These are phyloP conservation scores for Acromyrmex heyeri DNA, from an alignment of 1,140 invertebrate genomes.

Conservation along the genomic window DNA sequence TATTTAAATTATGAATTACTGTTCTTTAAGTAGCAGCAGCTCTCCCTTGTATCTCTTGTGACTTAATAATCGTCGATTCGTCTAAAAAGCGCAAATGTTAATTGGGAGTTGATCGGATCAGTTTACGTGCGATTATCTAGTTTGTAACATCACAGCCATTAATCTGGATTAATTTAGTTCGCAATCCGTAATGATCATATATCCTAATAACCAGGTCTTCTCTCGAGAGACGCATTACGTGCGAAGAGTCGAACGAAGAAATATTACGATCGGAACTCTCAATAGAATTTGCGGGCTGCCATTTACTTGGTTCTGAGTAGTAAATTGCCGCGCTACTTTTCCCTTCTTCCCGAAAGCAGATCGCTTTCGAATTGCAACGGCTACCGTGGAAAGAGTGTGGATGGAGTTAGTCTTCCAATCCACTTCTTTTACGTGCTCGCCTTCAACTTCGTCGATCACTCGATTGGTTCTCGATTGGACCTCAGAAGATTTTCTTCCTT, in stretches of 20 bases:
- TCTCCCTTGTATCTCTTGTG: too few species aligned
- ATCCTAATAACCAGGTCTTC: neutral
- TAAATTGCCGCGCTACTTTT: conserved; percentile 22
- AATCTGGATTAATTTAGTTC: conserved; percentile 22
- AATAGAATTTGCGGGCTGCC: conserved; percentile 18
- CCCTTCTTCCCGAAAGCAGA: neutral
- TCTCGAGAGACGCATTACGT: neutral
- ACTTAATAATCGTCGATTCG: neutral
- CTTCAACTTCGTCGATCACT: conserved; percentile 25
- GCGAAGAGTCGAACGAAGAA: neutral
- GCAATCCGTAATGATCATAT: neutral
- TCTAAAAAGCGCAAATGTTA: neutral
- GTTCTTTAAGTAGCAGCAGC: neutral
- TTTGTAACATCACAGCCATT: conserved; percentile 4
- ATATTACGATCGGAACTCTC: conserved; percentile 25
- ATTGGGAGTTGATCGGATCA: neutral
- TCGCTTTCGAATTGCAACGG: conserved; percentile 27
- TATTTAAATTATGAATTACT: neutral
- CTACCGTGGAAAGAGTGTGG: neutral
- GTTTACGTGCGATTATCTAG: conserved; percentile 7
- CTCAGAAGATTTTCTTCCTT: neutral
- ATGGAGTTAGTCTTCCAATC: neutral
- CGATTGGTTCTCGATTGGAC: neutral
- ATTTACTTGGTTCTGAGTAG: neutral
- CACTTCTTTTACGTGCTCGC: neutral